These are phyloP conservation scores for Macrotis lagotis DNA, from an alignment of 2,113 vertebrate genomes.

Conservation along the genomic window DNA sequence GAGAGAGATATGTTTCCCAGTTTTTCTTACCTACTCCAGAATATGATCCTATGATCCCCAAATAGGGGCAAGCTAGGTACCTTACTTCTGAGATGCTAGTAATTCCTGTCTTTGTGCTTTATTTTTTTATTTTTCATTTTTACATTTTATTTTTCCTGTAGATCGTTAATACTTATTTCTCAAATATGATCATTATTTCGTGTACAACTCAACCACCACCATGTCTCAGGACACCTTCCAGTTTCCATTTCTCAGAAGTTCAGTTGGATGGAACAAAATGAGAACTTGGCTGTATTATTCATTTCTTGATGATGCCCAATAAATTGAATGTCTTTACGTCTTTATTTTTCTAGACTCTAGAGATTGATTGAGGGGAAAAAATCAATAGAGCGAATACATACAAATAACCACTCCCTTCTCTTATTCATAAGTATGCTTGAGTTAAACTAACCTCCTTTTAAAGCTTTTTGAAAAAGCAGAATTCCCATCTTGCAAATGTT, in stretches of 20 bases:
- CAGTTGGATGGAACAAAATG: not conserved
- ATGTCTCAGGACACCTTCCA: not conserved
- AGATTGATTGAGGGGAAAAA: conserved; percentile 31
- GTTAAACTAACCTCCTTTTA: conserved; percentile 47
- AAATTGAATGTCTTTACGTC: not conserved
- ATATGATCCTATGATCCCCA: not conserved
- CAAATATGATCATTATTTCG: not conserved
- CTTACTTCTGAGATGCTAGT: not conserved
- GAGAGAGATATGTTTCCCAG: conserved; percentile 1
- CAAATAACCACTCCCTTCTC: conserved; percentile 28
- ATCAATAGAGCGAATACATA: not conserved
- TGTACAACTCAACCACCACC: not conserved
- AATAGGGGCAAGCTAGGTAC: not conserved
- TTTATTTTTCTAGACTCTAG: conserved; percentile 17
- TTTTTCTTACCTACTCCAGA: not conserved
- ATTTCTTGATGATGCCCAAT: conserved; percentile 14
- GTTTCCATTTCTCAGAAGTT: not conserved
- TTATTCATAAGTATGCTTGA: conserved; percentile 24
- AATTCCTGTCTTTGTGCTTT: not conserved
- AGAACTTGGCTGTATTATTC: conserved; percentile 39
- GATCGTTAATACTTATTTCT: conserved; percentile 12
- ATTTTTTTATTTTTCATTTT: too few species aligned
- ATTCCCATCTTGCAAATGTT: not conserved
- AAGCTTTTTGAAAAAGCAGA: conserved; percentile 40
- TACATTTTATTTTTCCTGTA: too few species aligned